Evolutionary conservation across 1,140 invertebrate species (phyloP).

Genomic region (Drosophila repleta): DNA sequence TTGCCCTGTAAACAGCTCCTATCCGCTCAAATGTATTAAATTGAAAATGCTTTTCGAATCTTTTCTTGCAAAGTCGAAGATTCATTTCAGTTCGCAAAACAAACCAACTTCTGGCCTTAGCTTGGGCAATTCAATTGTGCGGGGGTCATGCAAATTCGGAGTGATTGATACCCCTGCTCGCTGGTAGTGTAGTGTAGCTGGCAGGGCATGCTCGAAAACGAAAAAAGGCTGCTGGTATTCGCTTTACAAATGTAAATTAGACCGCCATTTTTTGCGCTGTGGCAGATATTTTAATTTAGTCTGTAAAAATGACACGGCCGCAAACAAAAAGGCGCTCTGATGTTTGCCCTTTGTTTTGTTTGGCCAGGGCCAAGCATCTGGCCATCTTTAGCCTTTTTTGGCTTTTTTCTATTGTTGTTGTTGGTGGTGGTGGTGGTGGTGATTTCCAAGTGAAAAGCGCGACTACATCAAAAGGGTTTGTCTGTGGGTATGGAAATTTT

Average conservation of each 20-base stretch:
- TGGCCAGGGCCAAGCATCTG: slow-evolving; percentile 36
- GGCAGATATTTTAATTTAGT: slow-evolving; percentile 79
- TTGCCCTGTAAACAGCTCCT: background rate
- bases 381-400: slow-evolving; percentile 37
- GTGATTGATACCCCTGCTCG: background rate
- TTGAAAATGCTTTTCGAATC: background rate
- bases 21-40: background rate
- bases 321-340: slow-evolving; percentile 56
- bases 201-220: slow-evolving; percentile 4
- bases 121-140: too few species aligned
- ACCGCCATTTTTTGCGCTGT: slow-evolving; percentile 69
- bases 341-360: slow-evolving; percentile 72
- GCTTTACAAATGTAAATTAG: slow-evolving; percentile 81
- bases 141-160: background rate
- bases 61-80: too few species aligned
- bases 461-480: slow-evolving; percentile 80
- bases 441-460: slow-evolving; percentile 74
- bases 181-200: too few species aligned
- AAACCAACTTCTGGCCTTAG: background rate
- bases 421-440: slow-evolving; percentile 34
- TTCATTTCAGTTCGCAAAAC: too few species aligned
- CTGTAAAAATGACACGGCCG: slow-evolving; percentile 80
- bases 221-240: slow-evolving; percentile 71
- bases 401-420: slow-evolving; percentile 33
- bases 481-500: slow-evolving; percentile 75